phyloP scores from a whole-genome alignment of 2,888 invertebrate genomes.

The Apodemia hepburni region DNA sequence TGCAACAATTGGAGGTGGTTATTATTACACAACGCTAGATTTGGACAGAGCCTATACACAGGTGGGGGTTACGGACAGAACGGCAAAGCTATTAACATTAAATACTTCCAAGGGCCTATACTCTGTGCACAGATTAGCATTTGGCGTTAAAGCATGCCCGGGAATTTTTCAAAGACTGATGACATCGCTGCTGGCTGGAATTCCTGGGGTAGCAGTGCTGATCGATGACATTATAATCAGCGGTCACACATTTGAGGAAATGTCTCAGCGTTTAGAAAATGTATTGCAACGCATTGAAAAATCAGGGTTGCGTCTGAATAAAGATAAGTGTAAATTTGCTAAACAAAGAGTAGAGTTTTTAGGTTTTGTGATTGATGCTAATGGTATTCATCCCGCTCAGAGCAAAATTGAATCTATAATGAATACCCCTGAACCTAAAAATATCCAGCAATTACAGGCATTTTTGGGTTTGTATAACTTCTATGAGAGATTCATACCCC shows the following conservation, averaged over 20 bases:
- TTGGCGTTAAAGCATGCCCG: too few relatives aligned
- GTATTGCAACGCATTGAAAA: conserved; percentile 26
- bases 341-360: conserved; percentile 29
- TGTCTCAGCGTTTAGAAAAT: not conserved
- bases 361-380: conserved; percentile 31
- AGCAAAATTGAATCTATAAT: conserved; percentile 29
- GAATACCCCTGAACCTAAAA: conserved; percentile 15
- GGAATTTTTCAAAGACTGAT: too few relatives aligned
- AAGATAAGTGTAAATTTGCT: conserved; percentile 29
- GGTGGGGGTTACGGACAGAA: too few relatives aligned
- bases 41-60: too few relatives aligned
- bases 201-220: conserved; percentile 30
- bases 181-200: conserved; percentile 15
- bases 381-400: conserved; percentile 30
- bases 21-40: too few relatives aligned
- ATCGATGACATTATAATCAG: conserved; percentile 35
- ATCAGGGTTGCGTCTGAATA: conserved; percentile 30
- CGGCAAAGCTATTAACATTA: too few relatives aligned
- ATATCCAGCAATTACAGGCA: conserved; percentile 11
- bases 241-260: conserved; percentile 21
- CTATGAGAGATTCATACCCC: conserved; percentile 20
- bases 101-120: too few relatives aligned
- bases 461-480: conserved; percentile 21
- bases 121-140: too few relatives aligned
- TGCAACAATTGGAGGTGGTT: too few relatives aligned